Base-by-base conservation (phyloP, 2,888 invertebrate species). In the Sabellastarte sp. region DNA sequence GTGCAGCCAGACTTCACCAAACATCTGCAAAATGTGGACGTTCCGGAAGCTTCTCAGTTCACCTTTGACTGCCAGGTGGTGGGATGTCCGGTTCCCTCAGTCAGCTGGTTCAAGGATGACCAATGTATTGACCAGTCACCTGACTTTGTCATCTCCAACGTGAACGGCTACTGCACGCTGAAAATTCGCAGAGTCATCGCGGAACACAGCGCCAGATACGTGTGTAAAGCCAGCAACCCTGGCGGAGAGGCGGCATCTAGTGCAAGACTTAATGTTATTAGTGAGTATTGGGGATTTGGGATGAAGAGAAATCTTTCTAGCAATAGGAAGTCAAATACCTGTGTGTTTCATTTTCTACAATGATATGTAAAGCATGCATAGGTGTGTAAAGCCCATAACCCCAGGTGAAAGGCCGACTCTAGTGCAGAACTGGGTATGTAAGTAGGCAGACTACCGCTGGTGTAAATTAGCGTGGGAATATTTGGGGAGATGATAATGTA, bases 111-210 rank as follows among this genome's bases (percentile, higher is more conserved):
- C 71, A 80, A 77, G 65, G 82, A 84, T 64, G 82, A 82, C 53
- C 66, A 75, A 50, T 80, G 74, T 70, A 75, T 84, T 53, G 83
- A 83, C 75, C 77, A 76, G 65, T 80, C 80, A 53, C 76, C 80
- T 0, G 84, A 83, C 79, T 92, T 90, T 79, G 84, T 88, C 67
- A 91, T 91, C 68, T 91, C 90, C 26, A 91, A 90, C 78, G 92
- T 92, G 79, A 92, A 93, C 77, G 92, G 93, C 2, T 89, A 90
- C 61, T 92, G 92, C 58, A 86, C 89, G 32, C 80, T 93, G 63
- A 88, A 88, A 73, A 89, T 92, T 71, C 90, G 91, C 59, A 89
- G 89, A 77, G 87, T 90, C 2, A 86, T 86, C 63, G 77, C 88
- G 53, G 88, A 89, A 61, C 91, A 93, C 80, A 88, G 89, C 70